Conservation (phyloP, 2,888 invertebrate species). For the Tenthredo distinguenda region DNA sequence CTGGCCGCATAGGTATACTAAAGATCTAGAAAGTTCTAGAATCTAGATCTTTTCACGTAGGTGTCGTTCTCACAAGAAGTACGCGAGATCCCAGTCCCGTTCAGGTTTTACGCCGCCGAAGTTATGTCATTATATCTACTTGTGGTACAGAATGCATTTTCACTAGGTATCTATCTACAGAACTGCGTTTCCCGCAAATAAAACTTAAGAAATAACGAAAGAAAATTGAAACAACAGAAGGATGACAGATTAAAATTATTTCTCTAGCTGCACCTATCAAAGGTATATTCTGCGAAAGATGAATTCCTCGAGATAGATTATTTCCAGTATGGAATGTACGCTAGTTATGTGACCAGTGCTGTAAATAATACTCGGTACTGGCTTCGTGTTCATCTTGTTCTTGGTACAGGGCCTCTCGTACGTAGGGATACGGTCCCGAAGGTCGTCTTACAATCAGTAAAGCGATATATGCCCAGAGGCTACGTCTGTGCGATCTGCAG, state of each 20-base stretch:
- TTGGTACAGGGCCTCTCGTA: background rate
- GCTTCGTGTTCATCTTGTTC: conserved; percentile 11
- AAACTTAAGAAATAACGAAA: background rate
- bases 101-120: background rate
- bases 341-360: background rate
- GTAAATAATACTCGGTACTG: conserved; percentile 17
- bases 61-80: conserved; percentile 23
- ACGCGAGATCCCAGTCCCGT: conserved; percentile 15
- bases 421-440: conserved; percentile 26
- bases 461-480: conserved; percentile 36
- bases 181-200: background rate
- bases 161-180: background rate
- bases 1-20: background rate
- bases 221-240: background rate
- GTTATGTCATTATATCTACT: background rate
- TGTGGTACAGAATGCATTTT: background rate
- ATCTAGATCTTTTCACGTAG: conserved; percentile 46
- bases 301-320: background rate
- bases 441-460: conserved; percentile 25
- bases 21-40: conserved; percentile 41
- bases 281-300: background rate
- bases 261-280: background rate
- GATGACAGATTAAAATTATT: background rate
- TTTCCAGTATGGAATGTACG: conserved; percentile 4
- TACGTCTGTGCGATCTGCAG: conserved; percentile 10